Evolutionary conservation across 2,888 invertebrate genomes (phyloP), one percentile per base, ranked within the genome.

Genomic region (Anoncus sp.): DNA sequence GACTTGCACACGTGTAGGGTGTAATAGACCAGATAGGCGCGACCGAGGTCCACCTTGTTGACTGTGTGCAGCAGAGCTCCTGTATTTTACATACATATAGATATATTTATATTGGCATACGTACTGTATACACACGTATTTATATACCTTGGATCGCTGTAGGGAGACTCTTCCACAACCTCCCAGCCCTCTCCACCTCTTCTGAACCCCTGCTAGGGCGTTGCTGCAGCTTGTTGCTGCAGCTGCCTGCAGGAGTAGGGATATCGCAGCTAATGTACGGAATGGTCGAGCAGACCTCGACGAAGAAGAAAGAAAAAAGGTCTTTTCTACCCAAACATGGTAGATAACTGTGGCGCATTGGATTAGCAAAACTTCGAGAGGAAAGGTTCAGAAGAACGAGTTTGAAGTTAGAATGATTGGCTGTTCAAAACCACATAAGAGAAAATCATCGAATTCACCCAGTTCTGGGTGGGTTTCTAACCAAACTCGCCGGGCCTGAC

Each of bases 1-100:
- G 45, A 72, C n/a, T n/a, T 71, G 75, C 71, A 78, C 78, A 78
- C 78, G 78, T 78, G 78, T 62, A 57, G 47, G 16, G 47, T 62
- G 31, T 62, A 62, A 57, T 60, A 53, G 69, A 63, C 45, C 60
- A 59, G 74, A 65, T 65, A 57, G 74, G 65, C 65, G 65, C 55
- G 66, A 75, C 66, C 74, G 45, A 43, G 53, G 63, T 77, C 63
- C 69, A 59, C 49, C 63, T 63, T 73, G 47, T 57, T 53, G 57
- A 72, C 45, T 31, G 12, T 24, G 45, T 49, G 16, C n/a, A n/a
- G 66, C 62, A 67, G 66, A 53, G 79, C 69, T 73, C 59, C 51
- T 60, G 53, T 79, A n/a, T n/a, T n/a, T n/a, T n/a, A n/a, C n/a
- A n/a, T n/a, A n/a, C n/a, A n/a, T 53, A 49, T 1, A 24, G 14